Percentiles rank a stretch among this genome's conserved stretches.
Conservation (phyloP, 64 coral and sea anemone genomes). For the Anthopleura sola region DNA sequence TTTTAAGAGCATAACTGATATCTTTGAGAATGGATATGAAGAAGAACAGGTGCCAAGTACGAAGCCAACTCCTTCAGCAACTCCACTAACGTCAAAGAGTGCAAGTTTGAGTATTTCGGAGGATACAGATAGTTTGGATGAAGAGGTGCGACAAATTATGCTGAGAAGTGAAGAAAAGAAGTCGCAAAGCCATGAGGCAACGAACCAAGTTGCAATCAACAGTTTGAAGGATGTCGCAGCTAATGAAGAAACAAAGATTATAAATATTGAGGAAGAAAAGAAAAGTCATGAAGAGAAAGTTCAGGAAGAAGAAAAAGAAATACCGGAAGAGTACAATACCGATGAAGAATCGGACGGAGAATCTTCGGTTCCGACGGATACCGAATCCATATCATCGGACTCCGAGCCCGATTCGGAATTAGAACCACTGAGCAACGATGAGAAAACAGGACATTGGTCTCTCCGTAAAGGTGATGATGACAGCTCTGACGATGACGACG, state of each 20-base stretch:
- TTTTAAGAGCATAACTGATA: conserved; percentile 12
- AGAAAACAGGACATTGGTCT: neutral
- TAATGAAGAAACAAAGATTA: neutral
- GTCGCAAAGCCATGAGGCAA: neutral
- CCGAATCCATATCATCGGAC: neutral
- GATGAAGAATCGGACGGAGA: neutral
- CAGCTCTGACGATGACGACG: conserved; percentile 21
- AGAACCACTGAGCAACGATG: neutral
- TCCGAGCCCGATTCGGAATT: neutral
- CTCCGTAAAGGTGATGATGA: conserved; percentile 3
- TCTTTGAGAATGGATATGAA: neutral
- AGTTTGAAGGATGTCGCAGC: neutral
- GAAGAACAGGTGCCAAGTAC: neutral
- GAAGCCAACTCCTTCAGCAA: neutral
- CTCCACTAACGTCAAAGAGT: neutral
- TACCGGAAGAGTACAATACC: neutral
- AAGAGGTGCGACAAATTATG: conserved; percentile 21
- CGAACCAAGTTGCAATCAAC: neutral
- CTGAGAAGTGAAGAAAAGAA: neutral
- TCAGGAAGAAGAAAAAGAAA: neutral
- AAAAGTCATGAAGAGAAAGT: neutral
- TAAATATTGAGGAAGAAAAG: neutral
- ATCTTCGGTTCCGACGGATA: neutral
- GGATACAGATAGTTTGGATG: conserved; percentile 16
- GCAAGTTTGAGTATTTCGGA: conserved; percentile 15